Evolutionary conservation across 1,140 invertebrate species (phyloP), one percentile per base, ranked within the genome.

Genomic region (Rhyzopertha dominica): DNA sequence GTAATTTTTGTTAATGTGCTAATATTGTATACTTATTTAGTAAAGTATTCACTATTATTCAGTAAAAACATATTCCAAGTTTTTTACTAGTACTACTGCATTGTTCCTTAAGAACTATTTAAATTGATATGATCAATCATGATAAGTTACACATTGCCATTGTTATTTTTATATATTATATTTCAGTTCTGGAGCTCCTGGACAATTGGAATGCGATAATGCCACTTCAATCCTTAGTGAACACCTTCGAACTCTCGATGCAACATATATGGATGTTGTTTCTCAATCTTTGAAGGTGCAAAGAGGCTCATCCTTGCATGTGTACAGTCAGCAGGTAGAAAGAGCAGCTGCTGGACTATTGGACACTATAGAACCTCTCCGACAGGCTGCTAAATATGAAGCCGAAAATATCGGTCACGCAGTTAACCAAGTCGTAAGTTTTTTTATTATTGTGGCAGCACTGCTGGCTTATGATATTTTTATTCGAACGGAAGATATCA

Each of bases 381-480:
- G 86, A 4, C 69, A 75, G 14, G 87, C 93, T 18, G 93, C 89
- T 5, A 91, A 89, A 64, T 81, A 79, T 39, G 90, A 97, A 72
- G 88, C 95, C 1, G 93, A 98, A 72, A 87, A 91, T 58, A 78
- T 98, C 20, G 94, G 93, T 0, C 90, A 96, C 63, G 74, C 81
- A 17, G 87, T 95, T 0, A 81, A 79, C 18, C 87, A 93, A 61
- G 77, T 97, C 60, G 78, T 37, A 18, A 14, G 26, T 20, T 1
- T 7, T 22, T 9, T 29, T 42, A n/a, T n/a, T n/a, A n/a, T n/a
- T n/a, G n/a, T n/a, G n/a, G n/a, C n/a, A n/a, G n/a, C n/a, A n/a
- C n/a, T n/a, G n/a, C n/a, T n/a, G n/a, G n/a, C n/a, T n/a, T n/a
- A n/a, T n/a, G n/a, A n/a, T n/a, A n/a, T n/a, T n/a, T n/a, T n/a